Evolutionary conservation across 2,113 vertebrate genomes (phyloP), one percentile per base, ranked within the genome.

Genomic region (Poecile atricapillus): DNA sequence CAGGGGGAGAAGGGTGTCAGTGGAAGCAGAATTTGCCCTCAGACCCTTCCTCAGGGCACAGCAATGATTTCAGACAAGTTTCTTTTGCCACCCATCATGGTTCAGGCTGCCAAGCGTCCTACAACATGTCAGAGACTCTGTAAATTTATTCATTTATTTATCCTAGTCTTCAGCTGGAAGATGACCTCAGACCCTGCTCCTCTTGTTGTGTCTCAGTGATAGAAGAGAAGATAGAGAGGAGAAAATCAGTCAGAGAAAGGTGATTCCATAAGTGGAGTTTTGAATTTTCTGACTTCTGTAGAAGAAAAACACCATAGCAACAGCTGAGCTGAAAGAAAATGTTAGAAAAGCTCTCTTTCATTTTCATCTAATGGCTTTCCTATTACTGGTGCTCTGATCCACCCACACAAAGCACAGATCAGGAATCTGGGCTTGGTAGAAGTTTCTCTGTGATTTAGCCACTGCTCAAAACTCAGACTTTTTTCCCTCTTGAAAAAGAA

Each of bases 61-160:
- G 55, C 13, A 63, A 37, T 25, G 15, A 1, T 43, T 74, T 30
- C 60, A 75, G 43, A 31, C 9, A 39, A 5, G 4, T 70, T 81
- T 64, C 5, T 23, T 89, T 21, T 78, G 20, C 41, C 31, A 44
- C 19, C 4, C 0, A 0, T 23, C 0, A 0, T 23, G 39, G 13
- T 56, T 46, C 70, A 62, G 27, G 63, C 24, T 91, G 46, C 46
- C n/a, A 53, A 31, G n/a, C 55, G 7, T n/a, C 14, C 73, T 33
- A 4, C 24, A 46, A 5, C 1, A 0, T 5, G 4, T 43, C 53
- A 63, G 33, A 15, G 25, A 43, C 15, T 11, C 43, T 58, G n/a
- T 33, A 16, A 65, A 3, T 41, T 25, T 31, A 17, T 60, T 53
- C 19, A 33, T 47, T 60, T 58, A 18, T 83, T 87, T 79, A 20